phyloP scores from a whole-genome alignment of 2,888 invertebrate species.

The Drosophila paucipuncta region DNA sequence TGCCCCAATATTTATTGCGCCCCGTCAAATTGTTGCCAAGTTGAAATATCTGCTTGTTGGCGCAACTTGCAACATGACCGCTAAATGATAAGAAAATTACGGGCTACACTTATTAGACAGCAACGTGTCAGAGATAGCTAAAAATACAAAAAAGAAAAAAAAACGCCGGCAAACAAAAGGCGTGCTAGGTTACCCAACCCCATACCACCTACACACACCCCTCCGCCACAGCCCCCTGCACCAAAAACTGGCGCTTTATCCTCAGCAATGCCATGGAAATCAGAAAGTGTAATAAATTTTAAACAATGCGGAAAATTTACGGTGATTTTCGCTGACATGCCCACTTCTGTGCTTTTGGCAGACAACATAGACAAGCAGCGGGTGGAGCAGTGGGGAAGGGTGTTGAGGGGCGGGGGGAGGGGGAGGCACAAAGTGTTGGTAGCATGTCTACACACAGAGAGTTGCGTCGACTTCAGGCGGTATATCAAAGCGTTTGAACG shows the following conservation, averaged over 20 bases:
- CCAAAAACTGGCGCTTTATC: background rate
- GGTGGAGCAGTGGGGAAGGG: background rate
- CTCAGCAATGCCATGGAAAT: constrained; percentile 63
- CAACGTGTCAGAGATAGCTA: constrained; percentile 70
- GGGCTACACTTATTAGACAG: constrained; percentile 78
- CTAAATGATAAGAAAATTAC: constrained; percentile 76
- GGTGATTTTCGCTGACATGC: constrained; percentile 80
- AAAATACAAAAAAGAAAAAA: constrained; percentile 13
- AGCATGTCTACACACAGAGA: constrained; percentile 61
- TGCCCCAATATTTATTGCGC: constrained; percentile 37
- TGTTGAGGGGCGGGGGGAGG: no score
- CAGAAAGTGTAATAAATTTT: constrained; percentile 81
- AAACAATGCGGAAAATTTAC: constrained; percentile 80
- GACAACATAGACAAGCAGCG: constrained; percentile 32
- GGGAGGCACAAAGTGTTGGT: constrained; percentile 59
- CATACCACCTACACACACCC: constrained; percentile 5
- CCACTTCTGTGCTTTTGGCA: constrained; percentile 74
- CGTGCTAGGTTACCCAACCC: constrained; percentile 38
- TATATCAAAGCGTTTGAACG: constrained; percentile 73
- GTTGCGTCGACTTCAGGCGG: constrained; percentile 62
- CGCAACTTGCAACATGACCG: constrained; percentile 51
- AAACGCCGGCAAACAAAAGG: constrained; percentile 65
- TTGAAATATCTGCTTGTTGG: constrained; percentile 52
- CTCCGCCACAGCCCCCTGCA: background rate
- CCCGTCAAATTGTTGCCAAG: constrained; percentile 22